phyloP scores from a whole-genome alignment of 2,888 invertebrate species.

The Polylopha cassiicola region DNA sequence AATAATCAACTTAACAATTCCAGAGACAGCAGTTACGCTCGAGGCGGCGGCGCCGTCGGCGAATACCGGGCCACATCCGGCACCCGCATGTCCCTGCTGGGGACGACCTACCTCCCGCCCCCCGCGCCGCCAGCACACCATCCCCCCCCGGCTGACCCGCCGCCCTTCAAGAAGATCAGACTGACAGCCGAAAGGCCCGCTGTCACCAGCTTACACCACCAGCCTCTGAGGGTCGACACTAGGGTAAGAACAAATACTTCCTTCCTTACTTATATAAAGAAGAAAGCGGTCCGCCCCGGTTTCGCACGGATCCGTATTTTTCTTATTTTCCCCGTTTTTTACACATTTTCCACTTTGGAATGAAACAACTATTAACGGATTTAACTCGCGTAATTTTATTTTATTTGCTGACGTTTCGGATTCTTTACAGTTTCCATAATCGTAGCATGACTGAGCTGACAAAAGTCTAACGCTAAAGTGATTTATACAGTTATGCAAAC shows the following conservation, averaged over 20 bases:
- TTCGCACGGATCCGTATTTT: too few relatives aligned
- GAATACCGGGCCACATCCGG: conserved; percentile 63
- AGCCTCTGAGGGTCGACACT: conserved; percentile 82
- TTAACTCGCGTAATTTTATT: too few relatives aligned
- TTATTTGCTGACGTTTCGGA: too few relatives aligned
- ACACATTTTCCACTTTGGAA: too few relatives aligned
- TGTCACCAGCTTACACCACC: conserved; percentile 61
- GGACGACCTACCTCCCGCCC: conserved; percentile 75
- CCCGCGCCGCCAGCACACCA: conserved; percentile 68
- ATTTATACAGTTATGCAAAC: too few relatives aligned
- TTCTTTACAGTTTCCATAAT: too few relatives aligned
- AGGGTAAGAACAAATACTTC: conserved; percentile 55
- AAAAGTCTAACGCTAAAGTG: too few relatives aligned
- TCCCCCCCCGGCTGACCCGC: conserved; percentile 72
- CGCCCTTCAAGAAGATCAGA: conserved; percentile 82
- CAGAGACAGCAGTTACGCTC: conserved; percentile 66
- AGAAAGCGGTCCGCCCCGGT: too few relatives aligned
- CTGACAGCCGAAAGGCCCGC: conserved; percentile 71
- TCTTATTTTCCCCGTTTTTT: too few relatives aligned
- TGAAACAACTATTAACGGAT: too few relatives aligned
- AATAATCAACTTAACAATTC: conserved; percentile 30
- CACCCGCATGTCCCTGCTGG: conserved; percentile 79
- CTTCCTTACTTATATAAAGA: neutral
- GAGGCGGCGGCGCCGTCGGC: conserved; percentile 58
- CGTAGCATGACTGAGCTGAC: too few relatives aligned